These are phyloP conservation scores for Ageneiosus marmoratus DNA, from an alignment of 2,113 vertebrate genomes.

Conservation along the genomic window DNA sequence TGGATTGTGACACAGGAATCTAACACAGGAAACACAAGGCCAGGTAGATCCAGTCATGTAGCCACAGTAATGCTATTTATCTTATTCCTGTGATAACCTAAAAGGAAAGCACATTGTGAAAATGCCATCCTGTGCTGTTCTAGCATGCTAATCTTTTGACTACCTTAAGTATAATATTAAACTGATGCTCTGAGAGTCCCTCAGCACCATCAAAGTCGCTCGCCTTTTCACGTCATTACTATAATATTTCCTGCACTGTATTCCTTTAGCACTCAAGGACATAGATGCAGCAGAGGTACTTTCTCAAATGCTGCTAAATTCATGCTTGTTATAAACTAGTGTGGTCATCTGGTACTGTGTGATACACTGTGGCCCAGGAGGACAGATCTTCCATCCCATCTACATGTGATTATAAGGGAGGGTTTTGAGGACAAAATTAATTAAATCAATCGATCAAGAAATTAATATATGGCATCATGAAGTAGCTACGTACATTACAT, in stretches of 20 bases:
- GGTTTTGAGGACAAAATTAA: too few species aligned
- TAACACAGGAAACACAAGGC: constrained; percentile 1
- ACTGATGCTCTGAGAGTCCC: not conserved
- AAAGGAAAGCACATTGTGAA: not conserved
- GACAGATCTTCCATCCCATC: too few species aligned
- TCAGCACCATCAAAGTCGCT: not conserved
- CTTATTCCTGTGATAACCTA: not conserved
- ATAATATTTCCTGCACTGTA: not conserved
- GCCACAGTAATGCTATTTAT: not conserved
- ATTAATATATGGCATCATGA: too few species aligned
- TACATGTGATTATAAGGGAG: too few species aligned
- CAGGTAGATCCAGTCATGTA: not conserved
- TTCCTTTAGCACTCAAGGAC: too few species aligned
- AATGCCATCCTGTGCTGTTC: not conserved
- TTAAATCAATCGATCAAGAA: too few species aligned
- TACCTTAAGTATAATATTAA: not conserved
- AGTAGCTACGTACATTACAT: too few species aligned
- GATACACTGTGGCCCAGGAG: too few species aligned
- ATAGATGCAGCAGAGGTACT: too few species aligned
- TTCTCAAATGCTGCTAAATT: too few species aligned
- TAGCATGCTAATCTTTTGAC: not conserved
- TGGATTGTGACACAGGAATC: not conserved
- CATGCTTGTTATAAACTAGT: too few species aligned
- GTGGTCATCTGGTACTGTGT: too few species aligned
- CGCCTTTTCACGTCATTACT: not conserved